These are phyloP conservation scores for Pachypeltis micranthus DNA, from an alignment of 1,140 invertebrate genomes.

Conservation along the genomic window DNA sequence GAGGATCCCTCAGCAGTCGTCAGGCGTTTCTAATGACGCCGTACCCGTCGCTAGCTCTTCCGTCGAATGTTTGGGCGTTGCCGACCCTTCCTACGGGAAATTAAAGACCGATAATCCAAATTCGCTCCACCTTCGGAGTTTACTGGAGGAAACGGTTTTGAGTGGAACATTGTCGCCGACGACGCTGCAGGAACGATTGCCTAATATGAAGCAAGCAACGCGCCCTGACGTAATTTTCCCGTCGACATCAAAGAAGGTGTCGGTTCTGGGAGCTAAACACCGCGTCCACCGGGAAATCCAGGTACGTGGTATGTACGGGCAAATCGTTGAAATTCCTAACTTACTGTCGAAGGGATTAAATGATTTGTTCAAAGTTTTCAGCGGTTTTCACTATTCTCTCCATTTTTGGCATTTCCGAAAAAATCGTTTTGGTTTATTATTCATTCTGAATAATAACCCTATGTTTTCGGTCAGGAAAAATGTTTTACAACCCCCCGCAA, in stretches of 20 bases:
- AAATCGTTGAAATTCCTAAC: neutral
- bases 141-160: too few species aligned
- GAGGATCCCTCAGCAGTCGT: neutral
- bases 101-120: neutral
- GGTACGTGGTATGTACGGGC: neutral
- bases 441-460: too few species aligned
- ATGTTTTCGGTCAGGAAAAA: too few species aligned
- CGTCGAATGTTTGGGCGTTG: neutral
- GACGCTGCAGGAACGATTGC: too few species aligned
- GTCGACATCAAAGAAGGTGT: neutral
- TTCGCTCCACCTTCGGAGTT: too few species aligned
- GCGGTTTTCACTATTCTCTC: too few species aligned
- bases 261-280: neutral
- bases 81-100: neutral
- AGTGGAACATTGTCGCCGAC: too few species aligned
- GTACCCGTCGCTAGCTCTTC: neutral
- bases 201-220: neutral
- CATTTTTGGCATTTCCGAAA: too few species aligned
- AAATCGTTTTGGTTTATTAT: too few species aligned
- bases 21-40: neutral
- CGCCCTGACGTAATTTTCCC: neutral
- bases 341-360: neutral
- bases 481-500: too few species aligned
- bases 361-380: neutral
- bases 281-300: neutral